Conservation (phyloP, 2,888 invertebrate genomes). For the Tricholauxania praeusta region DNA sequence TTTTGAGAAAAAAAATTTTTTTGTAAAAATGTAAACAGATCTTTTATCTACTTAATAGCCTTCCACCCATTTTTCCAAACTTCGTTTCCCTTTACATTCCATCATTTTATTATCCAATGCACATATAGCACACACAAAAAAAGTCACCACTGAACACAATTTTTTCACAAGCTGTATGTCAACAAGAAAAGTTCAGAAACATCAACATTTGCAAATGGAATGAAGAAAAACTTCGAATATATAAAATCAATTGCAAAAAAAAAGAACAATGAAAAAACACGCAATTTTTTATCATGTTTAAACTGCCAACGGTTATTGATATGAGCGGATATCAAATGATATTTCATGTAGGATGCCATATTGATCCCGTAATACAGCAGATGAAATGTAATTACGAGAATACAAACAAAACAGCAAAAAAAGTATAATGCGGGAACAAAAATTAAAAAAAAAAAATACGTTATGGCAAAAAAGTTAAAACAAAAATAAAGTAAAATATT, state of each 20-base stretch:
- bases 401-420: too few species aligned
- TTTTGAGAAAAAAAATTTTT: too few species aligned
- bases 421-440: too few species aligned
- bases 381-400: not conserved
- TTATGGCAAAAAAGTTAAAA: too few species aligned
- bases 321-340: conserved; percentile 7
- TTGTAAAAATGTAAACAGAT: too few species aligned
- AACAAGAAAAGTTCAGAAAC: not conserved
- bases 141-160: not conserved
- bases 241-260: not conserved
- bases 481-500: too few species aligned
- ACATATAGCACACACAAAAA: too few species aligned
- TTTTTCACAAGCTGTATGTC: not conserved
- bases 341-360: not conserved
- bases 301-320: not conserved
- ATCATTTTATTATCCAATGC: too few species aligned
- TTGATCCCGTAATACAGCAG: not conserved
- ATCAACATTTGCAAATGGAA: not conserved
- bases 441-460: too few species aligned
- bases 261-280: not conserved
- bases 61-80: too few species aligned
- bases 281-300: conserved; percentile 5
- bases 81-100: too few species aligned
- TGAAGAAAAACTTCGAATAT: not conserved
- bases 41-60: too few species aligned